These are phyloP conservation scores for Chionoecetes opilio DNA, from an alignment of 1,140 invertebrate species.

Conservation along the genomic window DNA sequence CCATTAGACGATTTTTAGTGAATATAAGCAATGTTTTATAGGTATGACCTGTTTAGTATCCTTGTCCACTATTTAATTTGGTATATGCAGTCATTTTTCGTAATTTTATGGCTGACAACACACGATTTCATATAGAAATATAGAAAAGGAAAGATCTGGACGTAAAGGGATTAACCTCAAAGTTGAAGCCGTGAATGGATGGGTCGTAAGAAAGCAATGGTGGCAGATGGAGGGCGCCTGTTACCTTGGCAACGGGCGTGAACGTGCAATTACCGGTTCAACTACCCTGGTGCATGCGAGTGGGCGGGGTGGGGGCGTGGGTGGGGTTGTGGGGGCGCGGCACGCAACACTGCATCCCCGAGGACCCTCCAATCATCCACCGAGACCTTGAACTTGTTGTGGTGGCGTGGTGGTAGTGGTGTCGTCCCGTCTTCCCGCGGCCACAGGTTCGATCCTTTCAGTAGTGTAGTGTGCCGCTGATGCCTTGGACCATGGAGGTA, in stretches of 20 bases:
- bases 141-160: background rate
- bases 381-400: background rate
- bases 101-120: too few relatives aligned
- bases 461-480: too few relatives aligned
- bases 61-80: too few relatives aligned
- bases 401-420: background rate
- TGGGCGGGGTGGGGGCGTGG: background rate
- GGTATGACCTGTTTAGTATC: too few relatives aligned
- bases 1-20: too few relatives aligned
- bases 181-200: conserved; percentile 9
- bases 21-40: too few relatives aligned
- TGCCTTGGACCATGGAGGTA: too few relatives aligned
- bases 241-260: background rate
- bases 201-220: background rate
- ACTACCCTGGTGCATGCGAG: background rate
- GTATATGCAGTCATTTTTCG: too few relatives aligned
- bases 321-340: background rate
- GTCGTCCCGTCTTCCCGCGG: too few relatives aligned
- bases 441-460: too few relatives aligned
- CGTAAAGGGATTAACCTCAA: background rate
- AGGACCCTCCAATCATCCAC: background rate
- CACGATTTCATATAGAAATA: too few relatives aligned
- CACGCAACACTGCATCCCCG: background rate
- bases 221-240: background rate
- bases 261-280: background rate